phyloP scores from a whole-genome alignment of 2,797 vertebrate species.

The Octomys mimax region DNA sequence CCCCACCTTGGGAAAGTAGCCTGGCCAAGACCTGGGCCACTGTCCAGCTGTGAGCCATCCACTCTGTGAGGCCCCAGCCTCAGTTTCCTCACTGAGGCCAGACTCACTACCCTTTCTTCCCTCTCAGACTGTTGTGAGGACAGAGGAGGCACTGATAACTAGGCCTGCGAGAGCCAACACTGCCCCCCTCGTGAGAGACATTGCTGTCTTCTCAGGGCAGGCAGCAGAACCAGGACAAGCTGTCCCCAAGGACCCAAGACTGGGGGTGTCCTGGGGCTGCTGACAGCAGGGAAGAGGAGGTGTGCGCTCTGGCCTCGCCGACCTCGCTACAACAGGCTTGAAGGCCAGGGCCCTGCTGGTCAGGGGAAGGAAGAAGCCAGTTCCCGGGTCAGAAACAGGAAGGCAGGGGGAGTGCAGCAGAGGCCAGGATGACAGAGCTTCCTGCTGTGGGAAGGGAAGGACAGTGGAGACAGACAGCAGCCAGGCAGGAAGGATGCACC shows the following conservation, averaged over 20 bases:
- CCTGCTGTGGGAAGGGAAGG: constrained; percentile 86
- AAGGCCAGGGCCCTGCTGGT: constrained; percentile 82
- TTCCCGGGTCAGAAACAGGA: constrained; percentile 91
- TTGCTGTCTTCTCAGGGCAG: neutral
- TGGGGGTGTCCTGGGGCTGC: constrained; percentile 81
- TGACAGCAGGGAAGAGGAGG: constrained; percentile 89
- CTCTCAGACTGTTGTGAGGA: neutral
- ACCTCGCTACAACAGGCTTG: constrained; percentile 87
- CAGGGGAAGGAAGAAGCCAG: constrained; percentile 89
- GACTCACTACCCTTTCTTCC: neutral
- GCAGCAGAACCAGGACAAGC: neutral
- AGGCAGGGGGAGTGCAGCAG: constrained; percentile 86
- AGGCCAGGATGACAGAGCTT: constrained; percentile 89
- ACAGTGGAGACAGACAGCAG: constrained; percentile 84
- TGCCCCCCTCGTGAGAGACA: neutral
- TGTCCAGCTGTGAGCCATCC: neutral
- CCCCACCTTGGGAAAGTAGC: neutral
- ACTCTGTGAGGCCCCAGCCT: neutral
- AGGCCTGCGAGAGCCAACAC: neutral
- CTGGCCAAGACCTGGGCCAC: constrained; percentile 60
- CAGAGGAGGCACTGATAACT: neutral
- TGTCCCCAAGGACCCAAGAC: neutral
- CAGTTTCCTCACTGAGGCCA: neutral
- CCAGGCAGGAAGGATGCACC: constrained; percentile 79
- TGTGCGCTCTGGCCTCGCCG: constrained; percentile 90